Evolutionary conservation across 2,113 vertebrate genomes (phyloP).

Genomic region (Ageneiosus marmoratus): DNA sequence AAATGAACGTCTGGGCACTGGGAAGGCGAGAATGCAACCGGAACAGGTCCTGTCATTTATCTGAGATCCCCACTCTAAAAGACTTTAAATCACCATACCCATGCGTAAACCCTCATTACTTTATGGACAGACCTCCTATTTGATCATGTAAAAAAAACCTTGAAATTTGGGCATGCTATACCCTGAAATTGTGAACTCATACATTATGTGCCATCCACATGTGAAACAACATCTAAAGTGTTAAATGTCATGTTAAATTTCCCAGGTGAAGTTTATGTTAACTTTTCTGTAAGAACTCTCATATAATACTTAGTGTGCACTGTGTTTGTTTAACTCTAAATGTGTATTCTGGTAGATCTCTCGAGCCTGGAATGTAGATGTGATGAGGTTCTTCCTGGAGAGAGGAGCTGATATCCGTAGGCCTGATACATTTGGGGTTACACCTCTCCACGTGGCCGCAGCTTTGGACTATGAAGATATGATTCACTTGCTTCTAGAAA

Average conservation of each 20-base stretch:
- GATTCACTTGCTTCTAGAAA: slow-evolving; percentile 66
- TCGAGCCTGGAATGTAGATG: slow-evolving; percentile 68
- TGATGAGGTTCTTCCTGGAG: slow-evolving; percentile 71
- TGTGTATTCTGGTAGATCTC: slow-evolving; percentile 60
- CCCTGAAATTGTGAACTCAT: background rate
- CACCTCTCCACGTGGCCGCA: slow-evolving; percentile 67
- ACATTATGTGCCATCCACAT: background rate
- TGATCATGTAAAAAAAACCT: background rate
- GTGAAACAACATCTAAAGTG: background rate
- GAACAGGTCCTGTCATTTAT: no score
- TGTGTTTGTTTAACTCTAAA: background rate
- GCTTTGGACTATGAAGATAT: slow-evolving; percentile 71
- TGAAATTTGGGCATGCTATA: background rate
- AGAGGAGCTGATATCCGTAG: slow-evolving; percentile 60
- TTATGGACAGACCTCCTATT: background rate
- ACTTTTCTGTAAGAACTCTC: background rate
- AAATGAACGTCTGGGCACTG: no score
- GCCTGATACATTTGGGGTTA: slow-evolving; percentile 65
- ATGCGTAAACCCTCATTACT: no score
- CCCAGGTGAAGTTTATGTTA: no score
- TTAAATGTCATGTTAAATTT: no score
- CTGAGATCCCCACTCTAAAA: no score
- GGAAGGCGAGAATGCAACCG: no score
- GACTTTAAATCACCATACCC: no score
- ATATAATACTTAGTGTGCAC: background rate